Conservation (phyloP, 2,797 vertebrate genomes). For the Microctenopoma lineatum region DNA sequence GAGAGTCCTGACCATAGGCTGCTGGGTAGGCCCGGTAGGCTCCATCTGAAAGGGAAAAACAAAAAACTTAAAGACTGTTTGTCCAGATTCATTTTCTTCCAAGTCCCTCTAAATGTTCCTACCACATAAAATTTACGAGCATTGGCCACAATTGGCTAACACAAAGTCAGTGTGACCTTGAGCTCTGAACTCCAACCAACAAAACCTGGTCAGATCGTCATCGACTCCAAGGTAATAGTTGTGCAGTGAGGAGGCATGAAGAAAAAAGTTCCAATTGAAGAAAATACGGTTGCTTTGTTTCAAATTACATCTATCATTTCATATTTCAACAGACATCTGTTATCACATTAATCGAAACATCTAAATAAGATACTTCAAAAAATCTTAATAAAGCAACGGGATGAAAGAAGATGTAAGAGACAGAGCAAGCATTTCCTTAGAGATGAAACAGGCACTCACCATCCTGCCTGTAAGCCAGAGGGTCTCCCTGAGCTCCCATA, state of each 20-base stretch:
- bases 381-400: neutral
- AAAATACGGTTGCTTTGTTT: too few species aligned
- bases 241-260: too few species aligned
- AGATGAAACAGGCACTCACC: constrained; percentile 79
- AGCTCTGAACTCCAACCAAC: too few species aligned
- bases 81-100: too few species aligned
- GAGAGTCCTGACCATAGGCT: constrained; percentile 93
- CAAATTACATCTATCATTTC: neutral
- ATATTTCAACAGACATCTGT: too few species aligned
- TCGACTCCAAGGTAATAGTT: too few species aligned
- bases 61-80: neutral
- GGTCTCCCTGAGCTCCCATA: constrained; percentile 94
- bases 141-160: too few species aligned
- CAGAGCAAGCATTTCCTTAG: neutral
- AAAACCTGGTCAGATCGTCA: too few species aligned
- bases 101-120: too few species aligned
- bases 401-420: neutral
- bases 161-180: too few species aligned
- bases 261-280: too few species aligned
- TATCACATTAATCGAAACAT: neutral
- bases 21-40: constrained; percentile 95
- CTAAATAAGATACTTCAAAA: neutral
- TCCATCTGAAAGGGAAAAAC: constrained; percentile 82
- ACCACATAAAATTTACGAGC: too few species aligned
- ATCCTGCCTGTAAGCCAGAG: constrained; percentile 95